Base-by-base conservation (phyloP, 2,888 invertebrate species). In the Orthonevra nobilis region DNA sequence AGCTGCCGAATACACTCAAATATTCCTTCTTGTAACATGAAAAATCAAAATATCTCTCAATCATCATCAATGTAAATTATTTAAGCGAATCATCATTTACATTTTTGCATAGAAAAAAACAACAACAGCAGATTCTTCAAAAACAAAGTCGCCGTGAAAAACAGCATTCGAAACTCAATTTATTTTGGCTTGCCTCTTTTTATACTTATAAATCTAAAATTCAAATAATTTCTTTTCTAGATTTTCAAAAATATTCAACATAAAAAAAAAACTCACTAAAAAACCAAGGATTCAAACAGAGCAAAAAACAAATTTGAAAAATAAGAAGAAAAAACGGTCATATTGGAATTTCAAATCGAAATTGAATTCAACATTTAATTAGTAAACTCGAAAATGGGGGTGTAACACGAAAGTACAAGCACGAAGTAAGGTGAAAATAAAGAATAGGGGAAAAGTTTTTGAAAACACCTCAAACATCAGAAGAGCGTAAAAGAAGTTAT, bases 171-270 rank as follows among this genome's bases (percentile, higher is more conserved):
- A 10, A 42, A 42, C 30, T 14, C 56, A 28, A 28, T 42, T 19
- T n/a, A n/a, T n/a, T 42, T 61, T 40, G 12, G 20, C 20, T 17
- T 23, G 7, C 23, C 9, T 38, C 2, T 20, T 34, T 38, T 70
- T 28, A 44, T 46, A n/a, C n/a, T n/a, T n/a, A n/a, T n/a, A n/a
- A n/a, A n/a, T n/a, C n/a, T 32, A 42, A 7, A 68, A 58, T 70
- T 64, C 58, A 3, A 46, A 72, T 72, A 60, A 61, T 70, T 72
- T 77, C 58, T 60, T 34, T 77, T 77, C 52, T 77, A 77, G 77
- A 63, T 77, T 44, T 9, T 19, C 17, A 15, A 14, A 58, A 30
- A 30, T n/a, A 23, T 23, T 23, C 5, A n/a, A 19, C n/a, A n/a
- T 6, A 42, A 17, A 46, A 46, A 30, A 38, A 61, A 36, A 20